Percentiles rank a stretch among this genome's conserved stretches.
Conservation (phyloP, 2,888 invertebrate species). For the Tachina fera region DNA sequence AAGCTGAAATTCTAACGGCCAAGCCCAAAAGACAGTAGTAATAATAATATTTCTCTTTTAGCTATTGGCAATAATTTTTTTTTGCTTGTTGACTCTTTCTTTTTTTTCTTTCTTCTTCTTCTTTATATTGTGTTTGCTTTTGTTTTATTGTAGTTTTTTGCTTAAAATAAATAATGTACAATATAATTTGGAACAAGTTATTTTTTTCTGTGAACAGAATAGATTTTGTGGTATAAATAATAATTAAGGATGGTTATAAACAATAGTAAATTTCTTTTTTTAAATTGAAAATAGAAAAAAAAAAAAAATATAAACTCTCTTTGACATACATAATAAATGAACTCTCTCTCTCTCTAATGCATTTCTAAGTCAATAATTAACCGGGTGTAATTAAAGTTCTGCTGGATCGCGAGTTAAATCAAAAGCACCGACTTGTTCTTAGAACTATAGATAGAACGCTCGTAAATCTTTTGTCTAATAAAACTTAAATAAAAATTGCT, state of each 20-base stretch:
- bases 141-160: not conserved
- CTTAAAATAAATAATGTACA: constrained; percentile 22
- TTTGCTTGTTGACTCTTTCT: constrained; percentile 23
- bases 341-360: not conserved
- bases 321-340: not conserved
- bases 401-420: not conserved
- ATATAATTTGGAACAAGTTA: constrained; percentile 71
- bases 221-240: not conserved
- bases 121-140: no score
- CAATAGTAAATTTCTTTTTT: constrained; percentile 10
- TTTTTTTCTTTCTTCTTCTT: constrained; percentile 16
- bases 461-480: not conserved
- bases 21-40: constrained; percentile 47
- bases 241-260: constrained; percentile 21
- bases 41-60: constrained; percentile 46
- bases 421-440: constrained; percentile 47
- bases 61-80: constrained; percentile 31
- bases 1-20: constrained; percentile 48
- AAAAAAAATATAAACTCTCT: constrained; percentile 28
- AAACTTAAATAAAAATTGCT: no score
- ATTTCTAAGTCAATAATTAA: not conserved
- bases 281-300: not conserved
- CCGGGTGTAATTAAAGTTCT: not conserved
- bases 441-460: not conserved
- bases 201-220: constrained; percentile 51